These are phyloP conservation scores for Pan paniscus DNA, from an alignment of 2,113 vertebrate genomes.

Conservation along the genomic window DNA sequence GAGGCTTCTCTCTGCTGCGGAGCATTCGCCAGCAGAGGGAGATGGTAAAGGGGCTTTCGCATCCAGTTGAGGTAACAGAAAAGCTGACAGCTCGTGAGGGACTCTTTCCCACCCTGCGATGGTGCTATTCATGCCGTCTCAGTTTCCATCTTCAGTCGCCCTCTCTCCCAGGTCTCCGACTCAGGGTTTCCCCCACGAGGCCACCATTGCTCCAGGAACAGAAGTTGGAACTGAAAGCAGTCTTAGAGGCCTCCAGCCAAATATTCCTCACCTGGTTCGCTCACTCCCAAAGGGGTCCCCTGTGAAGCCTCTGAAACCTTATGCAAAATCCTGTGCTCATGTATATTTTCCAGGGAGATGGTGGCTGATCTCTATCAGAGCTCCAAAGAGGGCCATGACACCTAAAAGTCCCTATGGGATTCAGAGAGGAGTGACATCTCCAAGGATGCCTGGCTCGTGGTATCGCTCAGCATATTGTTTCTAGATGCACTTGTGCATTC, in stretches of 20 bases:
- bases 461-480: background rate
- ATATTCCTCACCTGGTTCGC: background rate
- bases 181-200: background rate
- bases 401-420: background rate
- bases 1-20: background rate
- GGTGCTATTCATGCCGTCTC: background rate
- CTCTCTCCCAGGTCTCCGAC: background rate
- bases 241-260: background rate
- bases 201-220: background rate
- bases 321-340: background rate
- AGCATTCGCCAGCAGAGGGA: too few relatives aligned
- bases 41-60: background rate
- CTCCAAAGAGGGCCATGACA: background rate
- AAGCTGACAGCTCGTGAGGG: rapidly evolving
- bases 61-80: background rate
- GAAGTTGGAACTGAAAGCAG: background rate
- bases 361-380: background rate
- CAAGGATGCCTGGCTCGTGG: background rate
- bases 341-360: background rate
- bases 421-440: background rate
- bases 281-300: too few relatives aligned
- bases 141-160: too few relatives aligned
- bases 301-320: background rate
- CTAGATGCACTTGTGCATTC: background rate
- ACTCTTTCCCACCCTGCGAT: background rate